Percentiles rank a stretch among this genome's conserved stretches.
phyloP scores from a whole-genome alignment of 2,888 invertebrate genomes.

The Malthinus flaveolus region DNA sequence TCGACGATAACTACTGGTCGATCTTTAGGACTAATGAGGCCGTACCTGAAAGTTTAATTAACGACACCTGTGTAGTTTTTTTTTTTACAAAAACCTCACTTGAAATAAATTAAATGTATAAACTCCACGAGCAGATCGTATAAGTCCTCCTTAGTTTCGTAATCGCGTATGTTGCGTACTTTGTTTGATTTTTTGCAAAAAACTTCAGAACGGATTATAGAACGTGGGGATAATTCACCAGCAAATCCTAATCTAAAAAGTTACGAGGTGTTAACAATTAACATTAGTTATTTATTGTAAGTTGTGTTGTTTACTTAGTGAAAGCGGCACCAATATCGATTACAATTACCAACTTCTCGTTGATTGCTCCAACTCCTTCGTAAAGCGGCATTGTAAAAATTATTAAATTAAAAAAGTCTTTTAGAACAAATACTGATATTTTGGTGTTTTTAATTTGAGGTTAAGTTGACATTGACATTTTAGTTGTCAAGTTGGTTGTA shows the following conservation, averaged over 20 bases:
- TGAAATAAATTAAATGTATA: slow-evolving; percentile 85
- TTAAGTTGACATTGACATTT: too few species aligned
- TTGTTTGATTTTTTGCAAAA: slow-evolving; percentile 66
- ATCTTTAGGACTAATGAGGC: slow-evolving; percentile 91
- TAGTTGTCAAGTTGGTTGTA: too few species aligned
- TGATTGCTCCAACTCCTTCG: slow-evolving; percentile 76
- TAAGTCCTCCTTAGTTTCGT: slow-evolving; percentile 67
- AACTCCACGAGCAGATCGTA: slow-evolving; percentile 87
- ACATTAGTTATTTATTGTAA: slow-evolving; percentile 4
- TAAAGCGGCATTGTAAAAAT: slow-evolving; percentile 69
- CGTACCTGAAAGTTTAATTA: slow-evolving; percentile 63
- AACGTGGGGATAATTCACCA: slow-evolving; percentile 85
- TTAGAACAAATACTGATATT: too few species aligned
- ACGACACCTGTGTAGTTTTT: slow-evolving; percentile 9
- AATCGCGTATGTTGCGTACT: slow-evolving; percentile 67
- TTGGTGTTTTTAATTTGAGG: too few species aligned
- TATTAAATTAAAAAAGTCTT: background rate
- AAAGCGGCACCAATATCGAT: slow-evolving; percentile 89
- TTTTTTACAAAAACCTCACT: slow-evolving; percentile 58
- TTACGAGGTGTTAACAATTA: background rate
- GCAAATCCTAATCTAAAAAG: slow-evolving; percentile 84
- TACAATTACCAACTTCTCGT: slow-evolving; percentile 87
- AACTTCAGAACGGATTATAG: slow-evolving; percentile 81
- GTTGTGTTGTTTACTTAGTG: slow-evolving; percentile 71
- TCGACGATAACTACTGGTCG: slow-evolving; percentile 90